Evolutionary conservation across 2,888 invertebrate genomes (phyloP).

Genomic region (Cheiracanthium punctorium): DNA sequence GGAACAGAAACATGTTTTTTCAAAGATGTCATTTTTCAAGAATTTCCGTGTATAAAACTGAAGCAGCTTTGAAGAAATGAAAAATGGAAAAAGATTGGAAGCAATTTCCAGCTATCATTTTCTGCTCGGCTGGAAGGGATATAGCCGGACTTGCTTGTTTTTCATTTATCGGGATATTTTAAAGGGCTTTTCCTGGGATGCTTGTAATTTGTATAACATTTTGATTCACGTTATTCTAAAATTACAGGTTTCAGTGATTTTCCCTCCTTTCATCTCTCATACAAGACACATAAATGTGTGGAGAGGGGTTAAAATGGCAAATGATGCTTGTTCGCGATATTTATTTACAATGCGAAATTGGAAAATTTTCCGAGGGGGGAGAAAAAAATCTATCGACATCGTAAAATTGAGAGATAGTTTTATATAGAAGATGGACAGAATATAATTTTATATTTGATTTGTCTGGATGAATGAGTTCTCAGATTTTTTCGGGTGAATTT

Average conservation of each 20-base stretch:
- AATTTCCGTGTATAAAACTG: neutral
- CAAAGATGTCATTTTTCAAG: neutral
- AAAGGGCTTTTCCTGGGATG: neutral
- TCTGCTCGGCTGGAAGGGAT: neutral
- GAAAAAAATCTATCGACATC: too few species aligned
- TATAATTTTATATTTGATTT: too few species aligned
- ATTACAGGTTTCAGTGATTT: neutral
- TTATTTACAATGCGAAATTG: too few species aligned
- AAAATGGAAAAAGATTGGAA: neutral
- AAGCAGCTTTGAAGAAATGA: neutral
- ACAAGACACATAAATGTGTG: too few species aligned
- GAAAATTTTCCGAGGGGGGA: too few species aligned
- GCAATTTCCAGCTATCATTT: neutral
- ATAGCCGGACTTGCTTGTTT: neutral
- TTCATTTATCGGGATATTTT: neutral
- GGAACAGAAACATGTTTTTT: slow-evolving; percentile 14
- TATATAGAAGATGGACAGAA: too few species aligned
- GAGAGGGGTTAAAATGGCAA: too few species aligned
- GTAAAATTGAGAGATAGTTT: too few species aligned
- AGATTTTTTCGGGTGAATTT: too few species aligned
- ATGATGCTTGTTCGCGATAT: too few species aligned
- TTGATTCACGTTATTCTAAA: neutral
- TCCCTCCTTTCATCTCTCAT: neutral
- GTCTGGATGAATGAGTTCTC: too few species aligned
- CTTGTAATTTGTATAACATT: neutral